Conservation (phyloP, 2,888 invertebrate species). For the Zygaena filipendulae region DNA sequence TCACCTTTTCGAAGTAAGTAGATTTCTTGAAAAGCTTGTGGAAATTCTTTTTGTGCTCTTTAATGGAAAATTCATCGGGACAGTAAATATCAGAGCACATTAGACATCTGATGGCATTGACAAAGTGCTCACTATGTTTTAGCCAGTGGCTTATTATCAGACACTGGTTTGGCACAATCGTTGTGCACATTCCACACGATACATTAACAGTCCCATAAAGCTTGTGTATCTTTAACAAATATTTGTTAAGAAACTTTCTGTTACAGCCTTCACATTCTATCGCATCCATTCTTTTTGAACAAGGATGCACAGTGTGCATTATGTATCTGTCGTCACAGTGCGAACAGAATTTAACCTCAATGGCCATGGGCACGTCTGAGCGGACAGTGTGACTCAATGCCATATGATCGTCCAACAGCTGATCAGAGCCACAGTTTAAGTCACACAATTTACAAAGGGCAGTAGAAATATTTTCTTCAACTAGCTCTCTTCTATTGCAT, state of each 20-base stretch:
- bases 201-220: rapidly evolving
- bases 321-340: constrained; percentile 10
- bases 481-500: constrained; percentile 10
- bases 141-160: background rate
- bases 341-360: constrained; percentile 9
- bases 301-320: constrained; percentile 18
- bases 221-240: constrained; percentile 14
- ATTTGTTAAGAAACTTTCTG: constrained; percentile 18
- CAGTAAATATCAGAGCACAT: background rate
- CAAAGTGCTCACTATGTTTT: background rate
- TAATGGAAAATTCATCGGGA: background rate
- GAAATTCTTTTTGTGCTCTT: too few species aligned
- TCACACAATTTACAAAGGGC: constrained; percentile 14
- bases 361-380: constrained; percentile 23
- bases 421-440: background rate
- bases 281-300: constrained; percentile 7
- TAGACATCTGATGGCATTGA: background rate
- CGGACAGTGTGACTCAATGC: constrained; percentile 21
- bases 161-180: background rate
- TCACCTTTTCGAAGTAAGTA: too few species aligned
- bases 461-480: background rate
- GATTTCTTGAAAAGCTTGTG: too few species aligned
- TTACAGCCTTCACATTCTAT: constrained; percentile 21
- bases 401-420: constrained; percentile 18
- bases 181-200: constrained; percentile 23